Percentiles rank a stretch among this genome's conserved stretches.
phyloP scores from a whole-genome alignment of 2,113 vertebrate species.

The Tamias sibiricus region DNA sequence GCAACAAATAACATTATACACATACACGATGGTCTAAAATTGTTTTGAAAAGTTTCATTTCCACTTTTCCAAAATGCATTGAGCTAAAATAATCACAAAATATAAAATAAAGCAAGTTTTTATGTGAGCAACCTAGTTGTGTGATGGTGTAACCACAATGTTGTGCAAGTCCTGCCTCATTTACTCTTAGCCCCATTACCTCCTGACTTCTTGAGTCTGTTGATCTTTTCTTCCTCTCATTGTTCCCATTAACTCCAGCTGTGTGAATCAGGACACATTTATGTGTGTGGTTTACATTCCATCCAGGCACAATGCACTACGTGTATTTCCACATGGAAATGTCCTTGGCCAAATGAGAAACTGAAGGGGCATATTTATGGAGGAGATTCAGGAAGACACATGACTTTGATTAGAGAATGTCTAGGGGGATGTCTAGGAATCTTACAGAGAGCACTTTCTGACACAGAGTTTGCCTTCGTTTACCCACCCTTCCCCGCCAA shows the following conservation, averaged over 20 bases:
- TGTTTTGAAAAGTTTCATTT: not conserved
- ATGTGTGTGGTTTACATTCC: not conserved
- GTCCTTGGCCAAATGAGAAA: rapidly evolving
- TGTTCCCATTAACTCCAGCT: not conserved
- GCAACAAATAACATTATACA: not conserved
- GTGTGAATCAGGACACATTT: rapidly evolving
- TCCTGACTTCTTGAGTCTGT: not conserved
- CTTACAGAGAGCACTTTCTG: not conserved
- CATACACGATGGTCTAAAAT: not conserved
- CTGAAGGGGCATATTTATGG: too few relatives aligned
- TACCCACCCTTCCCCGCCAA: too few relatives aligned
- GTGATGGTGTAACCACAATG: too few relatives aligned
- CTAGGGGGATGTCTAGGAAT: too few relatives aligned
- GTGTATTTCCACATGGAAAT: rapidly evolving
- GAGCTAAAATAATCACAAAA: not conserved
- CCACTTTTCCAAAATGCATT: not conserved
- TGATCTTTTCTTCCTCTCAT: too few relatives aligned
- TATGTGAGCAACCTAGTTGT: not conserved
- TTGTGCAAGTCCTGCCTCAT: not conserved
- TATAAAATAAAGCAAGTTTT: too few relatives aligned
- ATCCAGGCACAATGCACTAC: too few relatives aligned
- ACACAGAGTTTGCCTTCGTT: too few relatives aligned
- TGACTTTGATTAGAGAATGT: too few relatives aligned
- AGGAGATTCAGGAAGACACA: too few relatives aligned
- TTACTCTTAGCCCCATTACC: not conserved